Conservation (phyloP, 2,888 invertebrate genomes). For the Lithophane socia region DNA sequence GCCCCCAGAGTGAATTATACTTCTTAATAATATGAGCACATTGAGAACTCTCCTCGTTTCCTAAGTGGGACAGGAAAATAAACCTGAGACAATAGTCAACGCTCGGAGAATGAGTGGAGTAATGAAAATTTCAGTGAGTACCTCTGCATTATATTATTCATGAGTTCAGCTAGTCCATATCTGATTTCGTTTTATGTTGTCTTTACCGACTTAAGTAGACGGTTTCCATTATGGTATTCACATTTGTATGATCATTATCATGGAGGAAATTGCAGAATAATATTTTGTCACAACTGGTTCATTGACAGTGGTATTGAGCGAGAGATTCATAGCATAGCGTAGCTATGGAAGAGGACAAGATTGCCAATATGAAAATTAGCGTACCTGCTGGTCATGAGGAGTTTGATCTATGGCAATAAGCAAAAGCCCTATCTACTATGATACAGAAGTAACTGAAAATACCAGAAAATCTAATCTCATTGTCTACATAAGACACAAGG, state of each 20-base stretch:
- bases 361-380: not conserved
- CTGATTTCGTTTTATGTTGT: slow-evolving; percentile 51
- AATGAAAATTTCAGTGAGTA: slow-evolving; percentile 62
- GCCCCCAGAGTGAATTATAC: slow-evolving; percentile 51
- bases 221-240: slow-evolving; percentile 10
- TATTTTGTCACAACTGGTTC: slow-evolving; percentile 2
- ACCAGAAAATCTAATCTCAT: not conserved
- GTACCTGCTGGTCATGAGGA: not conserved
- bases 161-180: slow-evolving; percentile 55
- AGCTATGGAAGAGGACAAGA: not conserved
- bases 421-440: not conserved
- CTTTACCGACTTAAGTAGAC: slow-evolving; percentile 33
- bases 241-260: slow-evolving; percentile 32
- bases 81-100: slow-evolving; percentile 62
- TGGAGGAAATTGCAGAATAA: slow-evolving; percentile 7
- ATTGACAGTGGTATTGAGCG: not conserved
- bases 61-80: slow-evolving; percentile 75
- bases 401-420: not conserved
- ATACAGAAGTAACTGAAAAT: not conserved
- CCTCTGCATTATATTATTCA: slow-evolving; percentile 61
- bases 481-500: not conserved
- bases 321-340: not conserved
- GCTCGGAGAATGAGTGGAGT: slow-evolving; percentile 58
- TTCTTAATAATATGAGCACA: slow-evolving; percentile 58
- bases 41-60: slow-evolving; percentile 42